phyloP scores from a whole-genome alignment of 2,888 invertebrate genomes.

The Athalia circularis region DNA sequence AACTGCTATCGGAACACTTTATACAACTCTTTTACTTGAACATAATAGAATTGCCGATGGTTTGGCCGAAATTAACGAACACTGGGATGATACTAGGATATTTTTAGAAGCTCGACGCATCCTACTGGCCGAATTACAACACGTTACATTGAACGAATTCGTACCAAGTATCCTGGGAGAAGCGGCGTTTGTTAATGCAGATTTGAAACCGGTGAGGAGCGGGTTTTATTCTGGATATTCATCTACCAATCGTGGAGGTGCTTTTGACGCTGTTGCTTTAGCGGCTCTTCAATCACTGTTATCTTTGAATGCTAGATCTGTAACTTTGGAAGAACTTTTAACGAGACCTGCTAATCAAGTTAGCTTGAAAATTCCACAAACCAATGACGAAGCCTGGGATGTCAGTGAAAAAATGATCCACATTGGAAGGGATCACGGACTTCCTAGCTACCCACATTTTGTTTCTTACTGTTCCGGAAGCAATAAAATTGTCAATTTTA shows the following conservation, averaged over 20 bases:
- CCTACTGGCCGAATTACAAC: slow-evolving; percentile 87
- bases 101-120: slow-evolving; percentile 86
- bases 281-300: slow-evolving; percentile 84
- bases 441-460: slow-evolving; percentile 84
- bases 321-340: slow-evolving; percentile 78
- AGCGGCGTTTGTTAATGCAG: slow-evolving; percentile 80
- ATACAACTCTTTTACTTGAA: slow-evolving; percentile 83
- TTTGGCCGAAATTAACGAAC: slow-evolving; percentile 82
- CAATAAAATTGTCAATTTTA: slow-evolving; percentile 57
- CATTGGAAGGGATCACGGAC: slow-evolving; percentile 86
- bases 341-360: slow-evolving; percentile 80
- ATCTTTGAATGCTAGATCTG: slow-evolving; percentile 80
- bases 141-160: slow-evolving; percentile 90
- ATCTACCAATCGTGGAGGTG: slow-evolving; percentile 86
- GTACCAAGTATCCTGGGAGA: slow-evolving; percentile 86
- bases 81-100: slow-evolving; percentile 87
- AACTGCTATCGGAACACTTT: slow-evolving; percentile 83
- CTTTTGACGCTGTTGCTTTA: slow-evolving; percentile 86
- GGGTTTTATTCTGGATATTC: slow-evolving; percentile 89
- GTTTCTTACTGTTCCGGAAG: slow-evolving; percentile 77
- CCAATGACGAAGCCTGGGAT: slow-evolving; percentile 72
- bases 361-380: slow-evolving; percentile 77
- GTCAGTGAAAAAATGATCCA: slow-evolving; percentile 76
- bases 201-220: slow-evolving; percentile 79
- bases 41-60: slow-evolving; percentile 87